These are phyloP conservation scores for Setipinna tenuifilis DNA, from an alignment of 2,797 vertebrate genomes.

Conservation along the genomic window DNA sequence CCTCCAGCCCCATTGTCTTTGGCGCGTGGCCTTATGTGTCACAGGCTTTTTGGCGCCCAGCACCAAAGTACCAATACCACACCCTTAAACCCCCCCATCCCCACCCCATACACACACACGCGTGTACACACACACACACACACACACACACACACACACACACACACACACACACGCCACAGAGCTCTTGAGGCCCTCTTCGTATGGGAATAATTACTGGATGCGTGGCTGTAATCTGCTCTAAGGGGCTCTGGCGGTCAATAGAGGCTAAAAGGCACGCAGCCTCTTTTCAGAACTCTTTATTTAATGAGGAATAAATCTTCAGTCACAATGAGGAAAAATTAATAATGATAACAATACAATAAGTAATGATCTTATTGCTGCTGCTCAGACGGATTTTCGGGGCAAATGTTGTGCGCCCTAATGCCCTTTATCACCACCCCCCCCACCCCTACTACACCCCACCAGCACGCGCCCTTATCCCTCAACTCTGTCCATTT, in stretches of 20 bases:
- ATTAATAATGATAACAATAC: background rate
- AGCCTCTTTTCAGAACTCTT: conserved; percentile 41
- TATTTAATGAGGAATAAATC: conserved; percentile 51
- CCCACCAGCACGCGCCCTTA: background rate
- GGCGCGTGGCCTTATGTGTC: conserved; percentile 27
- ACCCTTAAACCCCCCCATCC: no score
- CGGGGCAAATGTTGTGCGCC: background rate
- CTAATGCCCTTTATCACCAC: background rate
- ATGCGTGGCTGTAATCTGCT: conserved; percentile 37
- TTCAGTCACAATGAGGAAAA: conserved; percentile 21
- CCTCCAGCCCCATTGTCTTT: conserved; percentile 31
- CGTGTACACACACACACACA: no score
- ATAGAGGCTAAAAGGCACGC: conserved; percentile 26
- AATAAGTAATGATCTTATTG: conserved; percentile 26
- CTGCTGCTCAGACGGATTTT: conserved; percentile 11
- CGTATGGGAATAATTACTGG: conserved; percentile 44
- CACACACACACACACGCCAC: no score
- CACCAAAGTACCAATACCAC: background rate
- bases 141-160: no score
- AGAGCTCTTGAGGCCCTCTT: background rate
- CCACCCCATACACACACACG: no score
- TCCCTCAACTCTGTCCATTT: conserved; percentile 32
- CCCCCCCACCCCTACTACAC: background rate
- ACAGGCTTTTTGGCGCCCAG: conserved; percentile 12
- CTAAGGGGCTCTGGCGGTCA: conserved; percentile 15